Evolutionary conservation across 2,888 invertebrate species (phyloP).

Genomic region (Lacanobia oleracea): DNA sequence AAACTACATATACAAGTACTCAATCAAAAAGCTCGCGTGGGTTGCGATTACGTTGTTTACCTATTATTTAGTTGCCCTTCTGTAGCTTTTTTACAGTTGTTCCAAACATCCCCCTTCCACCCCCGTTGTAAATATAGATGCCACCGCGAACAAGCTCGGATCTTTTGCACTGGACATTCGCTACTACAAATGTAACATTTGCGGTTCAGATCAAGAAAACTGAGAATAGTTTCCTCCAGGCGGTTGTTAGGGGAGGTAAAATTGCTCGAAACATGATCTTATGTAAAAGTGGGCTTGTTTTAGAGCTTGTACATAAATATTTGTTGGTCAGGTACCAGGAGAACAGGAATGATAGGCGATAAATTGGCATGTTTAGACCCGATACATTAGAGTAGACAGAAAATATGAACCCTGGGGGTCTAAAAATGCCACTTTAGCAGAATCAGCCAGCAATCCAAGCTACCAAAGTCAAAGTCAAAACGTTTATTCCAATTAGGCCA

Average conservation of each 20-base stretch:
- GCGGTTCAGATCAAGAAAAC: constrained; percentile 11
- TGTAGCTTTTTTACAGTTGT: background rate
- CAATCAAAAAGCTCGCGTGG: background rate
- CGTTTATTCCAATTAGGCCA: too few species aligned
- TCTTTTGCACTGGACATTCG: constrained; percentile 45
- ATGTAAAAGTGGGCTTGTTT: background rate
- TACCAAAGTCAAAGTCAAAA: too few species aligned
- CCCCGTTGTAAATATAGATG: constrained; percentile 58
- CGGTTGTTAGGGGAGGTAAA: background rate
- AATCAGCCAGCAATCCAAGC: too few species aligned
- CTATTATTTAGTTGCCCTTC: constrained; percentile 24
- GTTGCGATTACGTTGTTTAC: background rate
- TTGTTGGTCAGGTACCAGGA: background rate
- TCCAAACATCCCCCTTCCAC: constrained; percentile 52
- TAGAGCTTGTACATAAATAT: background rate
- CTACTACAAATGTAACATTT: constrained; percentile 26
- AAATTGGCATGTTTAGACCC: constrained; percentile 28
- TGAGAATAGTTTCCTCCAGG: background rate
- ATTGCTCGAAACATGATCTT: background rate
- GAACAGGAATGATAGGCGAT: constrained; percentile 31
- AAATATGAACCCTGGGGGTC: too few species aligned
- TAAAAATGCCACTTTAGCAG: too few species aligned
- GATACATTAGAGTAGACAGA: too few species aligned
- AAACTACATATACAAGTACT: background rate
- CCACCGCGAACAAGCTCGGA: constrained; percentile 47